Evolutionary conservation across 2,888 invertebrate genomes (phyloP).

Genomic region (Anorthoa munda): DNA sequence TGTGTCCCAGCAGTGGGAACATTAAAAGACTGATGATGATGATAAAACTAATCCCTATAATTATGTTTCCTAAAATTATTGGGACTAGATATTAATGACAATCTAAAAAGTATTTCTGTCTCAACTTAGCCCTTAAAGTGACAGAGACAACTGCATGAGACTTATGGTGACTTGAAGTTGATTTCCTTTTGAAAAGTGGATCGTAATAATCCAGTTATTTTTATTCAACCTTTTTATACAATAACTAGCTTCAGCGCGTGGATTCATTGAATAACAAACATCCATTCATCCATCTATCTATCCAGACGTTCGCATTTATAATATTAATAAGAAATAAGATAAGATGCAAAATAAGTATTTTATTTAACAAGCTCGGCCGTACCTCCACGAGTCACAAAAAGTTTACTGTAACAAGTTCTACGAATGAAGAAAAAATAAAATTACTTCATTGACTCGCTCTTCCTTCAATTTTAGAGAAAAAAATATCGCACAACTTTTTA

Average conservation of each 20-base stretch:
- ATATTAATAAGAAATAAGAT: no score
- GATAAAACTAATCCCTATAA: no score
- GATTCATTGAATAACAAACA: no score
- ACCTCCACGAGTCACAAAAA: background rate
- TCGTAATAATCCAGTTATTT: background rate
- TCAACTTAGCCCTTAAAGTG: background rate
- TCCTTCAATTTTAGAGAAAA: background rate
- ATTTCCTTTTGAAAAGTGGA: background rate
- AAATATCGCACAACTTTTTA: slow-evolving; percentile 4
- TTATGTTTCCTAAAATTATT: no score
- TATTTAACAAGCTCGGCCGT: background rate
- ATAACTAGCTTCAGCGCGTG: no score
- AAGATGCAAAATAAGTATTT: no score
- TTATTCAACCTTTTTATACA: background rate
- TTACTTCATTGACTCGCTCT: background rate
- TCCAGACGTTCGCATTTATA: no score
- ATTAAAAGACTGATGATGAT: no score
- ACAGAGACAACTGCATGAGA: background rate
- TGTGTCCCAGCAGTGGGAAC: no score
- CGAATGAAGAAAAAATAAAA: background rate
- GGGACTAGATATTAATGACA: no score
- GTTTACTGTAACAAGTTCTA: background rate
- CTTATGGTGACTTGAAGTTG: background rate
- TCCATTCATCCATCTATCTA: no score
- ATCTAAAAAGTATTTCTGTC: background rate